phyloP scores from a whole-genome alignment of 2,797 vertebrate genomes.

The Ctenosaura bakeri region DNA sequence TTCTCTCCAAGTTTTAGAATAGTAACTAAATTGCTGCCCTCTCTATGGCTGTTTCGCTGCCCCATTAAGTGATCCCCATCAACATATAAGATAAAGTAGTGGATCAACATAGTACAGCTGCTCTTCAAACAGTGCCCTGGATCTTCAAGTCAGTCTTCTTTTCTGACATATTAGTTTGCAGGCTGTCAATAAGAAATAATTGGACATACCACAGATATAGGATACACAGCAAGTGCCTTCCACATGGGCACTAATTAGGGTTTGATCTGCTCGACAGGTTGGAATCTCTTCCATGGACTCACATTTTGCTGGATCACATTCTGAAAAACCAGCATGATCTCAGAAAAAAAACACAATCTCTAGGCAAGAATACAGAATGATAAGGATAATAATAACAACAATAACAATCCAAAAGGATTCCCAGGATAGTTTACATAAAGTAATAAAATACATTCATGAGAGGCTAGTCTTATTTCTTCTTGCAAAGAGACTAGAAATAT shows the following conservation, averaged over 20 bases:
- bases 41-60: background rate
- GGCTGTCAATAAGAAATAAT: constrained; percentile 4
- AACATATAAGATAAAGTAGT: no score
- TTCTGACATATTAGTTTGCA: background rate
- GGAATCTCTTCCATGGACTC: constrained; percentile 81
- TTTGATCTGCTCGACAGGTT: constrained; percentile 90
- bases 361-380: background rate
- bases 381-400: background rate
- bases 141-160: background rate
- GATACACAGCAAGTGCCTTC: constrained; percentile 92
- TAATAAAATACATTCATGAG: background rate
- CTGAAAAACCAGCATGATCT: constrained; percentile 74
- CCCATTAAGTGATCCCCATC: background rate
- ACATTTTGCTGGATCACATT: constrained; percentile 93
- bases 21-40: background rate
- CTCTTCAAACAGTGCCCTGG: background rate
- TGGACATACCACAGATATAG: constrained; percentile 90
- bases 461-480: background rate
- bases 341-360: background rate
- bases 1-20: background rate
- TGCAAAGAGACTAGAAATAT: background rate
- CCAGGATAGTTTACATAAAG: background rate
- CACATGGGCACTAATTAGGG: constrained; percentile 83
- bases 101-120: background rate
- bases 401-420: background rate